Evolutionary conservation across 1,140 invertebrate species (phyloP), one percentile per base, ranked within the genome.

Genomic region (Rhyacophila brunnea): DNA sequence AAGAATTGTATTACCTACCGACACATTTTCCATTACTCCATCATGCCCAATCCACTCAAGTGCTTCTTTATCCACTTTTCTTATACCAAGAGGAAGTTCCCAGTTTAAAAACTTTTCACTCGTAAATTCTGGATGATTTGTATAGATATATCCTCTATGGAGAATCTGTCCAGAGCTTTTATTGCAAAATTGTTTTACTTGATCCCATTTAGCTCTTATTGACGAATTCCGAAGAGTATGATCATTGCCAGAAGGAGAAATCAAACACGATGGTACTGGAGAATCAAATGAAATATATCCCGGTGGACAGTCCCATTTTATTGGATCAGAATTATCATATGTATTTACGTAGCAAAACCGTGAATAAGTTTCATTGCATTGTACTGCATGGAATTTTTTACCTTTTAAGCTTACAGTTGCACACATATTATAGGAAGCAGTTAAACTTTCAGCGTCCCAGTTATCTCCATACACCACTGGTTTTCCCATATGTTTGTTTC

Each of bases 301-400:
- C 18, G 63, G 4, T 0, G 53, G 47, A 47, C 57, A 67, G 2
- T 58, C 38, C 60, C 54, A 60, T 9, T 14, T 32, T 18, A 51
- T 38, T 14, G 14, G 6, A 15, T 68, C 60, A 19, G 64, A 35
- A 44, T 69, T 65, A 6, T 58, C 28, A 55, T 77, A 75, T 2
- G 71, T 70, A 15, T 70, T 65, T 0, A 78, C 67, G 9, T 78
- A 65, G 51, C 76, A 80, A 23, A 74, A 76, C 45, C 75, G 72
- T 47, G 71, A 71, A 65, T 72, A 63, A 20, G 62, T 70, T 40
- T 72, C 70, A 13, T 71, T 67, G 44, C 75, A 78, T 48, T 67
- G 68, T 1, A 71, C 67, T 0, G 72, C 63, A 47, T 70, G 74
- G 1, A 74, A 54, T 7, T 72, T 72, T 66, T n/a, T 68, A 65